phyloP scores from a whole-genome alignment of 2,888 invertebrate genomes.

The Drosophila affinis region DNA sequence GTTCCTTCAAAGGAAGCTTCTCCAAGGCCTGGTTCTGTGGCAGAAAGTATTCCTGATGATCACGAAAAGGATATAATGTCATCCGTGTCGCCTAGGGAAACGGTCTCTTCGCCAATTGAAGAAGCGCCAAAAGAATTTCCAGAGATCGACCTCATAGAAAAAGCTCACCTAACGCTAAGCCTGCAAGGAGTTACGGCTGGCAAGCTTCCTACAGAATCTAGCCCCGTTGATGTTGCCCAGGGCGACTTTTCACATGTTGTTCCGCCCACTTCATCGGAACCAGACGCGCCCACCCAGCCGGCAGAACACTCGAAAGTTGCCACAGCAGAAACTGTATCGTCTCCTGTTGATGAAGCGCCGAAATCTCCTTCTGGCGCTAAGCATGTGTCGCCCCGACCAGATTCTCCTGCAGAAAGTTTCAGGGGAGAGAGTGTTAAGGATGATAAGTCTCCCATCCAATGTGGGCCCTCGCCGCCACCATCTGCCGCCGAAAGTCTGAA shows the following conservation, averaged over 20 bases:
- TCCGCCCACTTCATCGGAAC: background rate
- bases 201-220: slow-evolving; percentile 32
- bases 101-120: background rate
- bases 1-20: slow-evolving; percentile 25
- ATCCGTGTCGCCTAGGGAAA: slow-evolving; percentile 7
- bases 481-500: slow-evolving; percentile 33
- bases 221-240: slow-evolving; percentile 38
- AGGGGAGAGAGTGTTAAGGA: slow-evolving; percentile 24
- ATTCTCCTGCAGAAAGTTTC: slow-evolving; percentile 12
- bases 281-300: slow-evolving; percentile 3
- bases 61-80: slow-evolving; percentile 33
- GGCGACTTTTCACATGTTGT: slow-evolving; percentile 30
- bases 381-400: background rate
- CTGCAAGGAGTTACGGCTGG: slow-evolving; percentile 6
- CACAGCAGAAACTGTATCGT: slow-evolving; percentile 24
- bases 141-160: slow-evolving; percentile 12
- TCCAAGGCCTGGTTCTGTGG: slow-evolving; percentile 45
- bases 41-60: slow-evolving; percentile 28
- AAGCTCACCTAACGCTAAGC: slow-evolving; percentile 11
- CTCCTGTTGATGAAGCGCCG: slow-evolving; percentile 33
- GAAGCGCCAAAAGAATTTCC: slow-evolving; percentile 39
- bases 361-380: slow-evolving; percentile 5
- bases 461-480: slow-evolving; percentile 42
- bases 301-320: slow-evolving; percentile 20
- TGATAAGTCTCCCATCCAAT: slow-evolving; percentile 31